phyloP scores from a whole-genome alignment of 1,140 invertebrate genomes.

The Anadara kagoshimensis region DNA sequence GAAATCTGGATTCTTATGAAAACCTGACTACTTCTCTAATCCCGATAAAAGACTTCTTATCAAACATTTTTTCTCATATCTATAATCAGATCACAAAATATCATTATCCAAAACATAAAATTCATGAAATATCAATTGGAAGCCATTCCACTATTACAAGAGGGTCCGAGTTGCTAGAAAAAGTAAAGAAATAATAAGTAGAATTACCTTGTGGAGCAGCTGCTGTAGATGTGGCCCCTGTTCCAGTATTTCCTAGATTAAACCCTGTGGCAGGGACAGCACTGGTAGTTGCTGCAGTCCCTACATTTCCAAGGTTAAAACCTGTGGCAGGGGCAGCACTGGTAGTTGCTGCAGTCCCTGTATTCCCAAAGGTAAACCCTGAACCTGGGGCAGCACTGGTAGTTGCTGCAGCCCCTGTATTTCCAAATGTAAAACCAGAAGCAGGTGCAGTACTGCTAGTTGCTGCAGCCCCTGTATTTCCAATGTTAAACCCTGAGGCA shows the following conservation, averaged over 20 bases:
- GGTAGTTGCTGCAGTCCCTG: background rate
- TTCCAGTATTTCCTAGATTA: too few relatives aligned
- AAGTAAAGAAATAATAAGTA: conserved; percentile 18
- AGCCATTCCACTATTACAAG: background rate
- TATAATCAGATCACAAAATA: too few relatives aligned
- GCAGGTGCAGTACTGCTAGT: conserved; percentile 5
- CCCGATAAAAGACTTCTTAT: too few relatives aligned
- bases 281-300: conserved; percentile 8
- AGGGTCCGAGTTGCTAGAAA: conserved; percentile 1
- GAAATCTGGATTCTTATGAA: background rate
- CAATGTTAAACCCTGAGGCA: conserved; percentile 22
- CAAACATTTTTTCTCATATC: too few relatives aligned
- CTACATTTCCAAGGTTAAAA: too few relatives aligned
- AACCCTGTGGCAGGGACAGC: too few relatives aligned
- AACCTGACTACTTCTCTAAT: background rate
- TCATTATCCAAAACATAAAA: too few relatives aligned
- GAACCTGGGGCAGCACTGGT: too few relatives aligned
- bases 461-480: conserved; percentile 5
- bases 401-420: conserved; percentile 7
- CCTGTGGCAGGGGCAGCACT: too few relatives aligned
- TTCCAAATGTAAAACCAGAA: conserved; percentile 50
- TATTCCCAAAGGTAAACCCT: conserved; percentile 41
- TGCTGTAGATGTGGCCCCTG: conserved; percentile 3
- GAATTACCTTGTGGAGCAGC: too few relatives aligned
- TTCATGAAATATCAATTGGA: background rate